These are phyloP conservation scores for Nothoprocta pentlandii DNA, from an alignment of 2,113 vertebrate genomes.

Conservation along the genomic window DNA sequence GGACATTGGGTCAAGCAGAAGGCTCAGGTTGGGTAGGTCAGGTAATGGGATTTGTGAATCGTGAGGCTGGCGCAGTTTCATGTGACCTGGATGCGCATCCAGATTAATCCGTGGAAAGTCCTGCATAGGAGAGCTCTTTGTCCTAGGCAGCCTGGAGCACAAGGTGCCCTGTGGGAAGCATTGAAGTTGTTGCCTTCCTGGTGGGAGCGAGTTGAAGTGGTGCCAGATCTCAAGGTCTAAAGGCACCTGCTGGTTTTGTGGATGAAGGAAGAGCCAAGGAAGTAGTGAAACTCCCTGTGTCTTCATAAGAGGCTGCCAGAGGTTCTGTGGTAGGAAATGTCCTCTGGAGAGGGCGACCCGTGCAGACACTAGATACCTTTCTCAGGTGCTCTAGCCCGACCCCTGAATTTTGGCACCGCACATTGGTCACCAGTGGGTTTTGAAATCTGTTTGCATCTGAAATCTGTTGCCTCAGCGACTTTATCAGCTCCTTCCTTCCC, in stretches of 20 bases:
- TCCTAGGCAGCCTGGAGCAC: slow-evolving; percentile 9
- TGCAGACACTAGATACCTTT: neutral
- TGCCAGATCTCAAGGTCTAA: slow-evolving; percentile 12
- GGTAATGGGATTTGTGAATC: neutral
- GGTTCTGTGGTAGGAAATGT: neutral
- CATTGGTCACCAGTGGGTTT: neutral
- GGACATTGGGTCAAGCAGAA: neutral
- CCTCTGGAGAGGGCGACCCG: neutral
- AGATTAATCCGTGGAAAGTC: slow-evolving; percentile 48
- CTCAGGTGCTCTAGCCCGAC: neutral
- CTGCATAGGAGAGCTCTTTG: slow-evolving; percentile 29
- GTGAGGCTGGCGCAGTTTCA: neutral
- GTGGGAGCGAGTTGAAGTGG: slow-evolving; percentile 36
- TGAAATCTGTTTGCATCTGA: neutral
- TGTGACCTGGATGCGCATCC: neutral
- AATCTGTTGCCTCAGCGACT: neutral
- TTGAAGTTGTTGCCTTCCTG: slow-evolving; percentile 33
- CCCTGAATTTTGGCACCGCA: neutral
- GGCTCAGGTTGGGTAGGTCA: slow-evolving; percentile 2
- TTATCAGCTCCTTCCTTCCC: neutral
- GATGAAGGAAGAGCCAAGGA: slow-evolving; percentile 12
- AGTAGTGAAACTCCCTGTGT: neutral
- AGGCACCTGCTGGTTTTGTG: slow-evolving; percentile 52
- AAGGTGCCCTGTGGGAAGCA: slow-evolving; percentile 49
- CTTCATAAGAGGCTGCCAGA: slow-evolving; percentile 5